Conservation (phyloP, 2,113 vertebrate species). For the Camelus bactrianus region DNA sequence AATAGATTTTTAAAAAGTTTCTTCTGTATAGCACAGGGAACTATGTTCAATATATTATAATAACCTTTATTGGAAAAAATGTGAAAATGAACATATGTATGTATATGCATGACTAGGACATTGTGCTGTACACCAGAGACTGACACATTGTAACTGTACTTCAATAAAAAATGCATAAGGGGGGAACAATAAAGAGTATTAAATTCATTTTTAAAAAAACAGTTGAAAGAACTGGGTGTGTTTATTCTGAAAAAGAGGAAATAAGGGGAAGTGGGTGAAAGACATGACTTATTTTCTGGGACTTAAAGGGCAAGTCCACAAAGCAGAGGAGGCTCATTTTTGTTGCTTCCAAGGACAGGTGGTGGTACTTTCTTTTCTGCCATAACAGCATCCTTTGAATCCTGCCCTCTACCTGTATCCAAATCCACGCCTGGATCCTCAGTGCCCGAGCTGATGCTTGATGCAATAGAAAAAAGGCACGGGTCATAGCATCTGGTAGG, state of each 20-base stretch:
- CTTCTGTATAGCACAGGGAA: no score
- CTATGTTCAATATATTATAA: no score
- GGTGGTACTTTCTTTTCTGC: neutral
- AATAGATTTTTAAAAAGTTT: no score
- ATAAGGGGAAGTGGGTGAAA: neutral
- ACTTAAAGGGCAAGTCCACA: neutral
- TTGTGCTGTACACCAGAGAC: no score
- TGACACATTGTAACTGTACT: no score
- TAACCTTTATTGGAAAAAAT: no score
- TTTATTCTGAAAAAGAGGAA: neutral
- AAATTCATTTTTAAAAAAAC: neutral
- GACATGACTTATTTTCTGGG: neutral
- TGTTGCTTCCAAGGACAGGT: neutral
- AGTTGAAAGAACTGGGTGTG: neutral
- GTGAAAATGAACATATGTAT: no score
- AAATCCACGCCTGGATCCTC: neutral
- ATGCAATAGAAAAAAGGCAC: neutral
- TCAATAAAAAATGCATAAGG: neutral
- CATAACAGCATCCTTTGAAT: neutral
- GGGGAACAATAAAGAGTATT: neutral
- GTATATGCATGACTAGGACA: no score
- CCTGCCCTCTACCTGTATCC: neutral
- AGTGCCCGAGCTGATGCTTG: neutral
- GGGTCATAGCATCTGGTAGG: neutral
- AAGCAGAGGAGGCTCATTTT: neutral